Conservation (phyloP, 2,113 vertebrate genomes). For the Grammomys dolichurus region DNA sequence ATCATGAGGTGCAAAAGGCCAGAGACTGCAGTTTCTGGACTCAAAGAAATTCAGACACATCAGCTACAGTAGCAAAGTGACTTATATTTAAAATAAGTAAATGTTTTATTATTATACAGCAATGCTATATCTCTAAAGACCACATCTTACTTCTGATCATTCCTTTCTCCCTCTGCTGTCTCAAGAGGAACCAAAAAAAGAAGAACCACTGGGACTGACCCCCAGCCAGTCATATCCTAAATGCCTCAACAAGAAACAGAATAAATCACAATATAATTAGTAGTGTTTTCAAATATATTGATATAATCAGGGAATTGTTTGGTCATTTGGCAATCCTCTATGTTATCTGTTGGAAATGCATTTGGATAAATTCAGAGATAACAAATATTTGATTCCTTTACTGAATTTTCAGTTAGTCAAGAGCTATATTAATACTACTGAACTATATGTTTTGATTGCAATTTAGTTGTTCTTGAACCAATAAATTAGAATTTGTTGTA, state of each 20-base stretch:
- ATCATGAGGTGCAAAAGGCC: no score
- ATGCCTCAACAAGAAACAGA: background rate
- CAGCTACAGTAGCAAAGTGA: no score
- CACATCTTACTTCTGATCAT: no score
- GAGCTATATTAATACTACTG: fast-evolving
- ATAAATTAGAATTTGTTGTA: background rate
- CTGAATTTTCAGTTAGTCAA: background rate
- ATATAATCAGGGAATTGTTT: background rate
- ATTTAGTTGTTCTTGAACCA: background rate
- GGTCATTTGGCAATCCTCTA: background rate
- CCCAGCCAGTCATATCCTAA: background rate
- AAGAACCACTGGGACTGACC: no score
- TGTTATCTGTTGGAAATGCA: background rate
- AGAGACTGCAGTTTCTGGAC: no score
- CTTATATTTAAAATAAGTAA: no score
- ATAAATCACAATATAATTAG: background rate
- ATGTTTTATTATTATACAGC: no score
- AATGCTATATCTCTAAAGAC: no score
- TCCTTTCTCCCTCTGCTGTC: no score
- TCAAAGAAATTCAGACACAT: no score
- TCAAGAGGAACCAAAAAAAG: no score
- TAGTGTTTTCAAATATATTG: background rate
- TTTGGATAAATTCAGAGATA: background rate
- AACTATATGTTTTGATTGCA: background rate
- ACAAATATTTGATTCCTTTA: background rate